Conservation (phyloP, 2,113 vertebrate genomes). For the Mugil cephalus region DNA sequence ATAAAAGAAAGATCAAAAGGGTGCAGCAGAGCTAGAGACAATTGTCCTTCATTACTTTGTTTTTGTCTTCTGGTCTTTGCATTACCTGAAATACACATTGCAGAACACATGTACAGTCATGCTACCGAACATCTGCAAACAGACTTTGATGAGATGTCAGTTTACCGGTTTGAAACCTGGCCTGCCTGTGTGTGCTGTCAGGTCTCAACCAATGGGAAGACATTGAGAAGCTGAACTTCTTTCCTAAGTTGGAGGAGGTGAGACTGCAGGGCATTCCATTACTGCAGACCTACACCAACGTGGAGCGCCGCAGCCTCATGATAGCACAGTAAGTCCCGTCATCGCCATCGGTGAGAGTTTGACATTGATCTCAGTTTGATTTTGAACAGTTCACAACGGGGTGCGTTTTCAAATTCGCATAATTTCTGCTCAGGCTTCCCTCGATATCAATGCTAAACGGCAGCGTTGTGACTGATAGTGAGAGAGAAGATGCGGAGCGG, state of each 20-base stretch:
- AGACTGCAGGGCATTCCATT: conserved; percentile 95
- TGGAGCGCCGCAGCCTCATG: conserved; percentile 93
- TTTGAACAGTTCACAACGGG: not conserved
- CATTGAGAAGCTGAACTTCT: conserved; percentile 96
- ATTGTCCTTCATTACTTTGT: too few species aligned
- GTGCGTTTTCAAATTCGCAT: not conserved
- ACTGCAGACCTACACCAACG: conserved; percentile 92
- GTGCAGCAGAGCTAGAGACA: too few species aligned
- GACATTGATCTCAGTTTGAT: not conserved
- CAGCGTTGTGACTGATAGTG: conserved; percentile 90
- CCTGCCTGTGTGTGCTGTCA: conserved; percentile 72
- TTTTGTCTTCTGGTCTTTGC: too few species aligned
- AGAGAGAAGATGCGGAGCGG: conserved; percentile 95
- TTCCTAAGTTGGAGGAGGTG: conserved; percentile 96
- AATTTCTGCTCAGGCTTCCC: conserved; percentile 85
- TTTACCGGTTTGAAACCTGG: too few species aligned
- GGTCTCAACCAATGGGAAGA: conserved; percentile 96
- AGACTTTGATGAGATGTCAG: too few species aligned
- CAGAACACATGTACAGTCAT: too few species aligned
- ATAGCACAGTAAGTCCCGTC: conserved; percentile 87
- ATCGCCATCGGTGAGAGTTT: not conserved
- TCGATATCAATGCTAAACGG: conserved; percentile 92
- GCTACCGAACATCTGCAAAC: too few species aligned
- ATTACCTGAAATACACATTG: too few species aligned
- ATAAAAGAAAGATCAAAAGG: too few species aligned